phyloP scores from a whole-genome alignment of 2,113 vertebrate species.

The Morphnarchus princeps region DNA sequence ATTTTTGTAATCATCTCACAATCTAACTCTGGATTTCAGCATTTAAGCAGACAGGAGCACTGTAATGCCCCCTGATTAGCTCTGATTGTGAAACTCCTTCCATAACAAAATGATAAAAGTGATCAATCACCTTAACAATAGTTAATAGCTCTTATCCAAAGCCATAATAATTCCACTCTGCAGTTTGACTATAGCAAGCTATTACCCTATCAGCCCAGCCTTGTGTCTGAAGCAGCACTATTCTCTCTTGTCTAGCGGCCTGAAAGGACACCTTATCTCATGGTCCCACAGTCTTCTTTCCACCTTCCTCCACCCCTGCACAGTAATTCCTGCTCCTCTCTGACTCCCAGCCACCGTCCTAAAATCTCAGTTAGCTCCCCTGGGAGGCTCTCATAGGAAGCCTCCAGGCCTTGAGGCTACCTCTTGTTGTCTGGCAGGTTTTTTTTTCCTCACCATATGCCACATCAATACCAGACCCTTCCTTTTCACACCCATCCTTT shows the following conservation, averaged over 20 bases:
- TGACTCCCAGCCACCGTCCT: background rate
- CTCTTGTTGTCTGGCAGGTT: background rate
- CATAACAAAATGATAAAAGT: conserved; percentile 60
- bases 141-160: conserved; percentile 60
- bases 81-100: conserved; percentile 67
- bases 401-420: background rate
- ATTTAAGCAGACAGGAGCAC: conserved; percentile 54
- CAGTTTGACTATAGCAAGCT: conserved; percentile 37
- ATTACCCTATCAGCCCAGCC: conserved; percentile 52
- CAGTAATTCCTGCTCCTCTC: background rate
- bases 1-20: conserved; percentile 68
- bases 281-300: background rate
- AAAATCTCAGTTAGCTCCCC: background rate
- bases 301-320: background rate
- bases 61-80: conserved; percentile 57
- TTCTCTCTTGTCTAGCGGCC: background rate
- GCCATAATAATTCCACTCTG: conserved; percentile 24
- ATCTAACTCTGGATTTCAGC: conserved; percentile 48
- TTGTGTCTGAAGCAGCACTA: background rate
- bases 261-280: background rate
- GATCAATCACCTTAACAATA: conserved; percentile 71
- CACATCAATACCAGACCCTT: background rate
- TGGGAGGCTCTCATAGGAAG: background rate
- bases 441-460: background rate
- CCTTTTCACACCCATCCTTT: background rate